A percentile compares a stretch with the other conserved stretches of the same genome.
These are phyloP conservation scores for Lacerta bilineata DNA, from an alignment of 2,797 vertebrate species.

Conservation along the genomic window DNA sequence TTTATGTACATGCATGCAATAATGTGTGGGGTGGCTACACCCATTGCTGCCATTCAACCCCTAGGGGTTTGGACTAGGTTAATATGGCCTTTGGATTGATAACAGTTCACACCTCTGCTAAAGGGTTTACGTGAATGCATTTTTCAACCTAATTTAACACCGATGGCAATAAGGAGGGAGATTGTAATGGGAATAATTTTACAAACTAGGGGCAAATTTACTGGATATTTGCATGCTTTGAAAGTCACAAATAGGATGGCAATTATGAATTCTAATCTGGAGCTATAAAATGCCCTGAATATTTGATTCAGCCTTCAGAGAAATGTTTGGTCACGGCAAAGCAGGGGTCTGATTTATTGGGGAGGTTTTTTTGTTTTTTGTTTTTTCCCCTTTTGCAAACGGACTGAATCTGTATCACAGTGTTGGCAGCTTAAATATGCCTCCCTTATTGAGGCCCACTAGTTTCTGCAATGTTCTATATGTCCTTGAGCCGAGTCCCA, in stretches of 20 bases:
- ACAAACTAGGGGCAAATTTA: background rate
- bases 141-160: background rate
- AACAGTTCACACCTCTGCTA: too few species aligned
- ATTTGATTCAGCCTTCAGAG: constrained; percentile 4
- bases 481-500: accelerated
- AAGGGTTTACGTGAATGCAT: background rate
- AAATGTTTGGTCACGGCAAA: background rate
- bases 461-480: accelerated
- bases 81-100: too few species aligned
- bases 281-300: background rate
- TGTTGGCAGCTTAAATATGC: background rate
- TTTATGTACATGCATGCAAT: too few species aligned
- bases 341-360: background rate
- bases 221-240: background rate
- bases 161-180: too few species aligned
- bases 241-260: background rate
- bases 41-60: too few species aligned
- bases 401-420: background rate
- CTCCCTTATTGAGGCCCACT: background rate
- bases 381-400: background rate
- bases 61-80: too few species aligned
- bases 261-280: background rate
- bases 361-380: background rate
- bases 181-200: background rate
- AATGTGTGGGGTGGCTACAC: too few species aligned